Conservation (phyloP, 1,140 invertebrate genomes). For the Pseudomyrmex gracilis region DNA sequence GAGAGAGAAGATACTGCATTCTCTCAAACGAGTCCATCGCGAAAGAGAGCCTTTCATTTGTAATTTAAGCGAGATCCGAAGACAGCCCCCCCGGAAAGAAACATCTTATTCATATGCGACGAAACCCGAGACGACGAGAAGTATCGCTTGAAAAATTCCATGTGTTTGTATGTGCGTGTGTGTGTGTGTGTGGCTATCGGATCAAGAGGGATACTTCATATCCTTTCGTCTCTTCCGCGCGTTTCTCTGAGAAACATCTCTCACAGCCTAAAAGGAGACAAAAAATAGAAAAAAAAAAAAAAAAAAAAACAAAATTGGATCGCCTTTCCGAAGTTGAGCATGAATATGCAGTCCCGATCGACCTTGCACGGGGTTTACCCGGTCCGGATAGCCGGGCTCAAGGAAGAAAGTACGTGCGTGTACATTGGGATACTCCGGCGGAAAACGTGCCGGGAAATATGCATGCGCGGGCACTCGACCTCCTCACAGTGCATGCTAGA, state of each 20-base stretch:
- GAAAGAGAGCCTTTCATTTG: conserved; percentile 15
- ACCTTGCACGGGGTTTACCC: conserved; percentile 65
- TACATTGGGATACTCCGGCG: conserved; percentile 59
- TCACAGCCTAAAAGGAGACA: background rate
- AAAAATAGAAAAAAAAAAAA: background rate
- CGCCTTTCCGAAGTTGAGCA: conserved; percentile 53
- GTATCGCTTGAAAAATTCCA: conserved; percentile 50
- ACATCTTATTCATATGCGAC: conserved; percentile 34
- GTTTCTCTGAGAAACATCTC: conserved; percentile 21
- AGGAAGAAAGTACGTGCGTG: conserved; percentile 60
- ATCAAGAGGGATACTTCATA: conserved; percentile 1
- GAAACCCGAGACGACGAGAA: conserved; percentile 26
- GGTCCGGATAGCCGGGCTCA: conserved; percentile 60
- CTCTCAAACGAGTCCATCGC: no score
- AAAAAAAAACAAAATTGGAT: conserved; percentile 16
- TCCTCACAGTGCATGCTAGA: conserved; percentile 74
- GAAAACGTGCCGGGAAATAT: conserved; percentile 77
- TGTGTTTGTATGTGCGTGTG: no score
- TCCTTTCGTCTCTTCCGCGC: background rate
- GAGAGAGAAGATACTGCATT: no score
- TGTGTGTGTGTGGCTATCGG: conserved; percentile 9
- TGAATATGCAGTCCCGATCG: conserved; percentile 68
- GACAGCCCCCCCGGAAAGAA: background rate
- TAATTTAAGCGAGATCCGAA: conserved; percentile 27
- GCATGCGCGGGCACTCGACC: conserved; percentile 67